phyloP scores from a whole-genome alignment of 2,797 vertebrate genomes.

The Aselliscus stoliczkanus region DNA sequence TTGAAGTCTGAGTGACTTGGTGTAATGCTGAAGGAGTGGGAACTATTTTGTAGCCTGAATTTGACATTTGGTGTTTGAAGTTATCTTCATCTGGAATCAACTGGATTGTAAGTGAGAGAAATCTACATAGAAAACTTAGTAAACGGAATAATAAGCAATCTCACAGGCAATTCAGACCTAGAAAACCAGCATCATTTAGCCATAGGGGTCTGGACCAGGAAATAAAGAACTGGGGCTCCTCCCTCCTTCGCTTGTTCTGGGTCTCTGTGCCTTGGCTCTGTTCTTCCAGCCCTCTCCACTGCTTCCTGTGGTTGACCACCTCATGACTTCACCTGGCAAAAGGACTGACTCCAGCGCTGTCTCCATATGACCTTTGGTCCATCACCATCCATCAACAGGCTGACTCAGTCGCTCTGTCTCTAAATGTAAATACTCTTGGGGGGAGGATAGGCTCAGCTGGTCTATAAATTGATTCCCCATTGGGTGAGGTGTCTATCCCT shows the following conservation, averaged over 20 bases:
- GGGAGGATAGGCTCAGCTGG: background rate
- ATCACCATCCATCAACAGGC: background rate
- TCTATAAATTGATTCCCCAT: background rate
- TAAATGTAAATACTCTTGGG: background rate
- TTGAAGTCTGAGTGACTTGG: background rate
- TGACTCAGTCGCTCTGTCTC: background rate
- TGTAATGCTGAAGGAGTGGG: background rate
- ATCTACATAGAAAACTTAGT: background rate
- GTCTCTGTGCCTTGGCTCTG: background rate
- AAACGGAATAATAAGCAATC: background rate
- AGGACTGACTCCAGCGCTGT: background rate
- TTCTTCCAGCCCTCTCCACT: background rate
- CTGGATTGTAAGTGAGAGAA: background rate
- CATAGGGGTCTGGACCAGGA: background rate
- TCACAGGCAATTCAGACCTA: background rate
- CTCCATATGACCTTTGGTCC: background rate
- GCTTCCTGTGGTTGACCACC: background rate
- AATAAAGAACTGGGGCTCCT: background rate
- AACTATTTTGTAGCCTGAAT: background rate
- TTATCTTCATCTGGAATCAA: background rate
- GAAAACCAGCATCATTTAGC: background rate
- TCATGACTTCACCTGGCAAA: background rate
- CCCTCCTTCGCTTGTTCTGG: background rate
- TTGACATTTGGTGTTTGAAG: background rate
- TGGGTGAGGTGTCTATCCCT: background rate